phyloP scores from a whole-genome alignment of 2,113 vertebrate genomes.

The Columba janthina region DNA sequence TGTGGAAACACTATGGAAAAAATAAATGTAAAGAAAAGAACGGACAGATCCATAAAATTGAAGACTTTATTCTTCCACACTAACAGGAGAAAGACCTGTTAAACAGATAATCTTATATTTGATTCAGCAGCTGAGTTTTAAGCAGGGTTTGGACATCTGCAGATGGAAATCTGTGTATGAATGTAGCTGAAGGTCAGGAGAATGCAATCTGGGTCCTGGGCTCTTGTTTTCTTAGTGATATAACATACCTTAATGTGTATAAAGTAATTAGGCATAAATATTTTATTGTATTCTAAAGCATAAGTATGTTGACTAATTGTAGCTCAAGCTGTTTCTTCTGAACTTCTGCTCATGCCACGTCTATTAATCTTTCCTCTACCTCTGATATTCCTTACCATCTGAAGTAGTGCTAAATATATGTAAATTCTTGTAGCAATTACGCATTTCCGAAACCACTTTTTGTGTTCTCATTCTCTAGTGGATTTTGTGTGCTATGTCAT shows the following conservation, averaged over 20 bases:
- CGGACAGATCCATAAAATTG: background rate
- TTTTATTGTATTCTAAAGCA: background rate
- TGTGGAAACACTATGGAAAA: background rate
- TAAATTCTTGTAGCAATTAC: background rate
- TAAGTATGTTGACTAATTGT: background rate
- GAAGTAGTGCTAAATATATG: background rate
- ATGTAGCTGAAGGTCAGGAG: background rate
- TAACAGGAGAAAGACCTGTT: background rate
- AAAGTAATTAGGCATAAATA: background rate
- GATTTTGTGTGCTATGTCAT: background rate
- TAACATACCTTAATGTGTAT: background rate
- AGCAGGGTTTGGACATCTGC: background rate
- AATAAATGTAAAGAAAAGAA: background rate
- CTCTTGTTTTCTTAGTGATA: background rate
- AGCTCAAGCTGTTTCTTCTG: background rate
- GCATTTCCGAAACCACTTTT: background rate
- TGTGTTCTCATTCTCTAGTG: background rate
- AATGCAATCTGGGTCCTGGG: background rate
- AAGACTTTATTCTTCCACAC: background rate
- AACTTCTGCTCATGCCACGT: background rate
- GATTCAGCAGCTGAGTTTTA: background rate
- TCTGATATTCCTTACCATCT: background rate
- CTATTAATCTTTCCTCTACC: background rate
- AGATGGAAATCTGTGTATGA: background rate
- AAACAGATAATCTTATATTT: background rate